Conservation (phyloP, 2,888 invertebrate species). For the Theristus sp. region DNA sequence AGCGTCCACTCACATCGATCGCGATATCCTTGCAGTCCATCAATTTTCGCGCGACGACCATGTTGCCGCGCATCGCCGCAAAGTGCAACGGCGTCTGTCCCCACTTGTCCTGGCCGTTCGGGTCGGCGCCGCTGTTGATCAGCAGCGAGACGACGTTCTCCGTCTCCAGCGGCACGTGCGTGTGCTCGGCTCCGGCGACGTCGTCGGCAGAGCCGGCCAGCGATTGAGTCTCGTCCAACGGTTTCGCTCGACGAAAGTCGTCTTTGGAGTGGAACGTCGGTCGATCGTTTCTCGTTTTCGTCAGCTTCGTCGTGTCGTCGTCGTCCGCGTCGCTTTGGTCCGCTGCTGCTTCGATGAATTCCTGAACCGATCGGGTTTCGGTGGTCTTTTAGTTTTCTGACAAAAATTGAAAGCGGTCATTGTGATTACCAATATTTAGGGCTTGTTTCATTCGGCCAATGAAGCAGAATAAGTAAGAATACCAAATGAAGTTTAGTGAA, state of each 20-base stretch:
- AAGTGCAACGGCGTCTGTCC: conserved; percentile 53
- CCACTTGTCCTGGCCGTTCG: conserved; percentile 43
- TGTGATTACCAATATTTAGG: too few relatives aligned
- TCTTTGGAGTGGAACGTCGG: too few relatives aligned
- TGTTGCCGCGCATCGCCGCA: conserved; percentile 54
- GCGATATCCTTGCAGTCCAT: conserved; percentile 46
- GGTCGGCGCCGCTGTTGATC: conserved; percentile 40
- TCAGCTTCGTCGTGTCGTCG: not conserved
- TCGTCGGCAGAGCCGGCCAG: not conserved
- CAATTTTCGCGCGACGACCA: conserved; percentile 49
- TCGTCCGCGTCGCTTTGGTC: not conserved
- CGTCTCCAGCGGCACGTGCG: conserved; percentile 9
- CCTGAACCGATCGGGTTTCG: too few relatives aligned
- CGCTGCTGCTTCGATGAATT: too few relatives aligned
- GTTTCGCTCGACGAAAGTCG: too few relatives aligned
- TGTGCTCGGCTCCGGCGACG: not conserved
- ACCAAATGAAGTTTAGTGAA: too few relatives aligned
- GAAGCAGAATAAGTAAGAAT: too few relatives aligned
- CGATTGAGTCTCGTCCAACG: too few relatives aligned
- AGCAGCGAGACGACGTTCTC: conserved; percentile 36
- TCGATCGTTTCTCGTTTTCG: not conserved
- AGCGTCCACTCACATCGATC: conserved; percentile 39
- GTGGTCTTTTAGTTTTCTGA: too few relatives aligned
- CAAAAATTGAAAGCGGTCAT: too few relatives aligned
- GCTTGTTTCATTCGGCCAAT: too few relatives aligned